A percentile compares a stretch with the other conserved stretches of the same genome.
Conservation (phyloP, 2,888 invertebrate genomes). For the Ellobium chinense region DNA sequence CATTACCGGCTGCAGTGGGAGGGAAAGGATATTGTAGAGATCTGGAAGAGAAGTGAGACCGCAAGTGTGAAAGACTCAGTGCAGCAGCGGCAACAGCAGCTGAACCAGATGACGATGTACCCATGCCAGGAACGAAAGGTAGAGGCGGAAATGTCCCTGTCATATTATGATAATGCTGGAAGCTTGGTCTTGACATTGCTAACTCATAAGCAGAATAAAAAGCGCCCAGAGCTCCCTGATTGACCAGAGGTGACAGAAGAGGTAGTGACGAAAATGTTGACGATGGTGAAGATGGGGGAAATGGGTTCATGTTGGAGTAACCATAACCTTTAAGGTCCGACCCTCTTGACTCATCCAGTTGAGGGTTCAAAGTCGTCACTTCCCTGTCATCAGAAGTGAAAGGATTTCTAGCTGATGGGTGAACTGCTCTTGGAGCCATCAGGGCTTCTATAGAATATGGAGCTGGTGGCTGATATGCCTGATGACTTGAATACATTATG, state of each 20-base stretch:
- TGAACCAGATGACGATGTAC: not conserved
- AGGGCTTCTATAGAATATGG: constrained; percentile 28
- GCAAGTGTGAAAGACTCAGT: not conserved
- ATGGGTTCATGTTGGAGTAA: not conserved
- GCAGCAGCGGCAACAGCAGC: no score
- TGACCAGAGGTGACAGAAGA: not conserved
- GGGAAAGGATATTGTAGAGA: not conserved
- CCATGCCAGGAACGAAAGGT: not conserved
- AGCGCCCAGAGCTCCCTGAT: not conserved
- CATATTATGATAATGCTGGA: no score
- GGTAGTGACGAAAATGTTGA: not conserved
- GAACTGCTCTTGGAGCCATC: constrained; percentile 17
- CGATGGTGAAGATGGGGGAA: not conserved
- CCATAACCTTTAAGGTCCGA: not conserved
- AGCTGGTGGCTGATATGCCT: not conserved
- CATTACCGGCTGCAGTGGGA: not conserved
- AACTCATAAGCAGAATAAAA: not conserved
- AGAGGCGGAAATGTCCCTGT: not conserved
- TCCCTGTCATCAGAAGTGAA: not conserved
- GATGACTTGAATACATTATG: constrained; percentile 20
- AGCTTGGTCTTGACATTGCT: not conserved
- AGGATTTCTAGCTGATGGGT: no score
- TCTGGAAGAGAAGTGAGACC: not conserved
- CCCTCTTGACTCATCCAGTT: not conserved
- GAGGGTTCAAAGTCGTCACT: no score